These are phyloP conservation scores for Tenodera sinensis DNA, from an alignment of 2,888 invertebrate species.

Conservation along the genomic window DNA sequence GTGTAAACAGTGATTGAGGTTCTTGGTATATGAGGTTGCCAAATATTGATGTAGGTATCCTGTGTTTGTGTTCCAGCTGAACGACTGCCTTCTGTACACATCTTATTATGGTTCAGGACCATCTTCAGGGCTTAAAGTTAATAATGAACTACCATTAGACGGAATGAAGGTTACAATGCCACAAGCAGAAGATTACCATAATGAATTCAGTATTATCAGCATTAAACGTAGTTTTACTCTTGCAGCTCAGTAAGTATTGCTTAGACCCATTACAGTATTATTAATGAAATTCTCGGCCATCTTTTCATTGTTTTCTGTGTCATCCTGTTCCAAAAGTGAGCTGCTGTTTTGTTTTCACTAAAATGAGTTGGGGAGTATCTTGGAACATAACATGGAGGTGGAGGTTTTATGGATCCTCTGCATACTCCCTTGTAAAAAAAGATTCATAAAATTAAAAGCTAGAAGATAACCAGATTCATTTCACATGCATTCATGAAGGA, in stretches of 20 bases:
- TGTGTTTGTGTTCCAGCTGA: slow-evolving; percentile 41
- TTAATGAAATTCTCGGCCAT: not conserved
- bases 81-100: slow-evolving; percentile 48
- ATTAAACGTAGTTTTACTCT: slow-evolving; percentile 53
- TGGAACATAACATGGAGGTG: no score
- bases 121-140: slow-evolving; percentile 42
- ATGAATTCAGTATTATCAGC: slow-evolving; percentile 54
- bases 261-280: not conserved
- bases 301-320: no score
- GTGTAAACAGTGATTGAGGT: no score
- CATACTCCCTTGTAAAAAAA: no score
- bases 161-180: slow-evolving; percentile 51
- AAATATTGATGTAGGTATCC: not conserved
- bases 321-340: no score
- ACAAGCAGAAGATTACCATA: slow-evolving; percentile 47
- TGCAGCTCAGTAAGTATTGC: slow-evolving; percentile 46
- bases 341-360: no score
- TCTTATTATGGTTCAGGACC: slow-evolving; percentile 41
- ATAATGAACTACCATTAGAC: slow-evolving; percentile 51
- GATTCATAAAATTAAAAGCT: no score
- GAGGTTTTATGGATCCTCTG: no score
- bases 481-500: no score
- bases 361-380: no score
- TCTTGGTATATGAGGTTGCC: no score
- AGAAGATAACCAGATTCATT: no score